Percentiles rank a stretch among this genome's conserved stretches.
phyloP scores from a whole-genome alignment of 2,113 vertebrate species.

The Macrotis lagotis region DNA sequence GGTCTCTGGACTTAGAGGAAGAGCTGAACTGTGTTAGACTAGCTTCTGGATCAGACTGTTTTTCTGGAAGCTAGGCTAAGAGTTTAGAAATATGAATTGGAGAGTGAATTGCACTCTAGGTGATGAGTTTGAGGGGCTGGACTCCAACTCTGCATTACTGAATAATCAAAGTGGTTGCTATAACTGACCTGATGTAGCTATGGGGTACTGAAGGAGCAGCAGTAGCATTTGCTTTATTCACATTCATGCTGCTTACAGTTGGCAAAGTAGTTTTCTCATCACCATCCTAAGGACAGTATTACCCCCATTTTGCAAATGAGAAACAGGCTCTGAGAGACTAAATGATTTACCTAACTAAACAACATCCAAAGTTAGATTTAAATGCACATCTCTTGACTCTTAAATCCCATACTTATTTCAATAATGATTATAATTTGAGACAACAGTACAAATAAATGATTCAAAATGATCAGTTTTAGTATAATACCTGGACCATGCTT shows the following conservation, averaged over 20 bases:
- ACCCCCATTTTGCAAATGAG: neutral
- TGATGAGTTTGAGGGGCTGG: neutral
- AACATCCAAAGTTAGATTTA: neutral
- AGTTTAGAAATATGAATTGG: neutral
- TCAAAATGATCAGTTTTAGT: neutral
- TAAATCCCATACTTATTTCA: neutral
- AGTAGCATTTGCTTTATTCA: neutral
- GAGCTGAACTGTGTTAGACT: neutral
- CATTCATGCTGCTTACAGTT: neutral
- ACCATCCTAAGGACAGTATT: neutral
- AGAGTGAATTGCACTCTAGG: neutral
- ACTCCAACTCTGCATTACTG: neutral
- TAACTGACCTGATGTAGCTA: neutral
- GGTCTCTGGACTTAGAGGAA: neutral
- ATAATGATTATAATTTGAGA: neutral
- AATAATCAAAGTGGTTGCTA: neutral
- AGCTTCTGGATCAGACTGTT: neutral
- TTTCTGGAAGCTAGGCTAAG: neutral
- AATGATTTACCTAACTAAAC: neutral
- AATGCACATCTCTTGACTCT: neutral
- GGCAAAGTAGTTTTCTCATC: neutral
- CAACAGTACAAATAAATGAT: neutral
- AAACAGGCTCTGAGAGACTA: neutral
- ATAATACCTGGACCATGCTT: neutral
- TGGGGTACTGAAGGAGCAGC: neutral